Percentiles rank a stretch among this genome's conserved stretches.
phyloP scores from a whole-genome alignment of 2,113 vertebrate species.

The Thryonomys swinderianus region DNA sequence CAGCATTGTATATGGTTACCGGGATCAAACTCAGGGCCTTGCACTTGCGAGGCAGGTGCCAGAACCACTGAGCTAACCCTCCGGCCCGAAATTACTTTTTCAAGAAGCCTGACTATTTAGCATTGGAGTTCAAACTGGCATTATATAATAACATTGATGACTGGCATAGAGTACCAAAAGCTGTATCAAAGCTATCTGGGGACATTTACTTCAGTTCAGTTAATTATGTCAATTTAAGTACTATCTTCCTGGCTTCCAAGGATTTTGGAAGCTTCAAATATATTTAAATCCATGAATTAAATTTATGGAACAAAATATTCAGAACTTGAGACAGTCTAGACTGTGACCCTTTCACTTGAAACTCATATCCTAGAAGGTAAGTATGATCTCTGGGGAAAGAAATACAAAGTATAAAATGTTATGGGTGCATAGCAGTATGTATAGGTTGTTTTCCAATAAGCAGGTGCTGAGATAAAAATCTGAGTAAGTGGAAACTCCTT shows the following conservation, averaged over 20 bases:
- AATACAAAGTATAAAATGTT: background rate
- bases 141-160: background rate
- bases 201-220: slow-evolving; percentile 17
- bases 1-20: no score
- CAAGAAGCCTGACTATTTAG: background rate
- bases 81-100: slow-evolving; percentile 6
- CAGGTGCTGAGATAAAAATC: background rate
- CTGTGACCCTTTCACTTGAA: background rate
- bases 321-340: background rate
- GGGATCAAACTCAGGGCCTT: no score
- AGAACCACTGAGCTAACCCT: no score
- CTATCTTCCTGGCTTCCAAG: background rate
- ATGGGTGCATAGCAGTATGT: background rate
- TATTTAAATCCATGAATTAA: background rate
- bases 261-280: background rate
- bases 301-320: background rate
- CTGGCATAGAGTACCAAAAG: background rate
- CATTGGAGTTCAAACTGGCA: background rate
- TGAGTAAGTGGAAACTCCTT: background rate
- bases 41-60: no score
- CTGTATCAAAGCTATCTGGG: background rate
- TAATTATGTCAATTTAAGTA: background rate
- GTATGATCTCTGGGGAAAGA: background rate
- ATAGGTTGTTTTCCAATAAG: background rate
- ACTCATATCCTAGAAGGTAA: background rate